These are phyloP conservation scores for Torymus aiolomorphi DNA, from an alignment of 2,888 invertebrate genomes.

Conservation along the genomic window DNA sequence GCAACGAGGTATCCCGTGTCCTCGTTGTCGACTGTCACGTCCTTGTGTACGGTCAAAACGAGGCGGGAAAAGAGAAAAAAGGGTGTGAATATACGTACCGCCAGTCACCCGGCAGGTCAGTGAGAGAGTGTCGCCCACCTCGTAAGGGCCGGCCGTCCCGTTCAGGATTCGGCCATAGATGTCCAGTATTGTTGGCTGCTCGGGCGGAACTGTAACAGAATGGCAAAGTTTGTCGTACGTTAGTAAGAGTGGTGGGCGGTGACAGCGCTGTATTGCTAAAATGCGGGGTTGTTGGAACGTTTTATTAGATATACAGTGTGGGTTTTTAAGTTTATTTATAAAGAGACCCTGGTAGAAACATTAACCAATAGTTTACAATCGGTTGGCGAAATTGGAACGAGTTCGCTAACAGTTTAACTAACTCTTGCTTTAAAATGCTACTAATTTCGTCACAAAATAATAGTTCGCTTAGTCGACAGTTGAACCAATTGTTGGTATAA, in stretches of 20 bases:
- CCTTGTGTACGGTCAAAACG: not conserved
- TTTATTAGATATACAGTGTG: too few species aligned
- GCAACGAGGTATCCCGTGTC: constrained; percentile 5
- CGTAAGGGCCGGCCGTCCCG: constrained; percentile 88
- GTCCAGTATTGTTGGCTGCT: constrained; percentile 90
- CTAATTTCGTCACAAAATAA: too few species aligned
- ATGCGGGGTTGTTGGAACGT: too few species aligned
- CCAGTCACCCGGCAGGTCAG: constrained; percentile 92
- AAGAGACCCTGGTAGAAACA: too few species aligned
- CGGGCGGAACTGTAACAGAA: constrained; percentile 88
- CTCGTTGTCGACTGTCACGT: constrained; percentile 8
- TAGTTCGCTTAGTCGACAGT: too few species aligned
- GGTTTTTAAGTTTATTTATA: too few species aligned
- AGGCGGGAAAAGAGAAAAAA: not conserved
- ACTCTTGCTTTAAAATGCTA: too few species aligned
- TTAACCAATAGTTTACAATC: too few species aligned
- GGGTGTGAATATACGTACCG: constrained; percentile 77
- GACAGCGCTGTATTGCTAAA: too few species aligned
- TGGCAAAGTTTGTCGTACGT: not conserved
- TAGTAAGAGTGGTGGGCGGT: constrained; percentile 4
- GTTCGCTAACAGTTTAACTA: too few species aligned
- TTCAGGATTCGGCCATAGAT: constrained; percentile 90
- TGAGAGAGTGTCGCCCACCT: constrained; percentile 90
- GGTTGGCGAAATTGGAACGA: too few species aligned
- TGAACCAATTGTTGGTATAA: too few species aligned